Evolutionary conservation across 2,113 vertebrate species (phyloP).

Genomic region (Cettia cetti): DNA sequence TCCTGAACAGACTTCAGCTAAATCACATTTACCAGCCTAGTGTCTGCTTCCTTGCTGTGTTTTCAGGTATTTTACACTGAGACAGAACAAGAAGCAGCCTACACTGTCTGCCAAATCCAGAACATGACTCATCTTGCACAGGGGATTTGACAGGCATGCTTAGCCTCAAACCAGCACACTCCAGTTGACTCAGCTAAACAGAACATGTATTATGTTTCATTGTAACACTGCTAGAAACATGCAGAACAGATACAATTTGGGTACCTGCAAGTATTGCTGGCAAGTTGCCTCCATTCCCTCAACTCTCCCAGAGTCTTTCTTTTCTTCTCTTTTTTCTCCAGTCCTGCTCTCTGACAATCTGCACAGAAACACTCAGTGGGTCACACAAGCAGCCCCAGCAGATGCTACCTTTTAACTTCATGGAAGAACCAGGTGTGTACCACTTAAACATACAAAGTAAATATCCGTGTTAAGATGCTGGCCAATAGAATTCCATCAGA

Average conservation of each 20-base stretch:
- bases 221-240: not conserved
- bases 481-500: not conserved
- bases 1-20: not conserved
- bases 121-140: not conserved
- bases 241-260: not conserved
- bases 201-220: not conserved
- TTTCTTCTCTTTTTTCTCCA: slow-evolving; percentile 26
- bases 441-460: not conserved
- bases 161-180: not conserved
- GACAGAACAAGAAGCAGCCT: not conserved
- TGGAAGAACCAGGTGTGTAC: not conserved
- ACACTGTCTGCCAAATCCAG: not conserved
- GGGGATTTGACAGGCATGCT: not conserved
- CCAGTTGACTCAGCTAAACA: not conserved
- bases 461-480: not conserved
- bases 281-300: slow-evolving; percentile 31
- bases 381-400: not conserved
- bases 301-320: not conserved
- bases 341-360: slow-evolving; percentile 38
- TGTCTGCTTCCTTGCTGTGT: not conserved
- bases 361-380: not conserved
- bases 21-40: not conserved
- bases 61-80: not conserved
- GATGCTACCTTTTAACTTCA: not conserved
- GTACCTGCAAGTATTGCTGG: slow-evolving; percentile 74